Base-by-base conservation (phyloP, 2,113 vertebrate species). In the Ascaphus truei region DNA sequence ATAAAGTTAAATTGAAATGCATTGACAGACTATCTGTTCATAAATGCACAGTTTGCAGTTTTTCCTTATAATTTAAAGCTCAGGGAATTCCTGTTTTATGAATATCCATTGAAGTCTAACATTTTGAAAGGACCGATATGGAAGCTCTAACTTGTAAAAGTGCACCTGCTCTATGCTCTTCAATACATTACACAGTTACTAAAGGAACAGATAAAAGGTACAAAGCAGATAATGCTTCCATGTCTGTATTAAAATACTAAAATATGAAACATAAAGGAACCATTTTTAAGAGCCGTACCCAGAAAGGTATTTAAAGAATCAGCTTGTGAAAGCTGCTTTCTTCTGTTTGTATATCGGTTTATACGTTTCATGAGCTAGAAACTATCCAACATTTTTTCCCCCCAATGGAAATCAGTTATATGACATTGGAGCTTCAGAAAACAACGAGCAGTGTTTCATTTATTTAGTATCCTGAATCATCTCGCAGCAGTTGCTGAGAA, bases 201-300 rank as follows among this genome's bases (percentile, higher is more conserved):
- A 61, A 61, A 43, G 58, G n/a, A 61, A 61, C 30, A 61, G 39
- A 61, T 61, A 61, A 45, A 61, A 61, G 45, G 58, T 61, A 61
- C 58, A 61, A 61, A 43, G 58, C 23, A 45, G 37, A 30, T 61
- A 45, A 45, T 61, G 30, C 30, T 61, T 61, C 26, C 10, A 16
- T 30, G 26, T 43, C n/a, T 29, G 34, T 29, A 27, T 12, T 29
- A 11, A 41, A 26, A 43, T 41, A 41, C 7, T n/a, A n/a, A n/a
- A n/a, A n/a, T n/a, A n/a, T n/a, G n/a, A n/a, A n/a, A n/a, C n/a
- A n/a, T n/a, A n/a, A n/a, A n/a, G n/a, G n/a, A n/a, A n/a, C n/a
- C n/a, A n/a, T n/a, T n/a, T n/a, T n/a, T n/a, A n/a, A n/a, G n/a
- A n/a, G n/a, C n/a, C n/a, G n/a, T n/a, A n/a, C n/a, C n/a, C n/a